phyloP scores from a whole-genome alignment of 2,113 vertebrate species.

The Forbesichthys agassizii region DNA sequence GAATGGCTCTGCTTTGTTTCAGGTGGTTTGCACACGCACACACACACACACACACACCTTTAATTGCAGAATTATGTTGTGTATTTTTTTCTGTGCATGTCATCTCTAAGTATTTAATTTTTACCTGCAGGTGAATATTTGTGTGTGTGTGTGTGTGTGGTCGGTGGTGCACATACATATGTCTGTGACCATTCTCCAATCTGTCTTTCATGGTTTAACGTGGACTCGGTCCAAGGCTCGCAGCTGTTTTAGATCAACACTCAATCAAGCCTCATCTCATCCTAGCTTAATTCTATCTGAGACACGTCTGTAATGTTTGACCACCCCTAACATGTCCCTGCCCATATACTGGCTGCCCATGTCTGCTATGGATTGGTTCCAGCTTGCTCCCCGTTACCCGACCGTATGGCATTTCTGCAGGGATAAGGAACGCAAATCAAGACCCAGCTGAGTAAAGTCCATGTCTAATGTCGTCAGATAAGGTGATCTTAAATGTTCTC shows the following conservation, averaged over 20 bases:
- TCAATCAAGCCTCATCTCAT: slow-evolving; percentile 77
- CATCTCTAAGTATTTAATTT: background rate
- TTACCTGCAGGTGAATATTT: slow-evolving; percentile 15
- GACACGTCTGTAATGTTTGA: slow-evolving; percentile 57
- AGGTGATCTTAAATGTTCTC: background rate
- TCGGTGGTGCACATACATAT: background rate
- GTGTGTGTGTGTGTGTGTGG: slow-evolving; percentile 9
- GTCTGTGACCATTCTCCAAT: slow-evolving; percentile 59
- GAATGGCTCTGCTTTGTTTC: slow-evolving; percentile 49
- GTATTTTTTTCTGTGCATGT: slow-evolving; percentile 9
- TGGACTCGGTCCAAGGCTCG: slow-evolving; percentile 62
- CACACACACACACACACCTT: slow-evolving; percentile 2
- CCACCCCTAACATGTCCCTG: slow-evolving; percentile 57
- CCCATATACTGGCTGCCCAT: slow-evolving; percentile 35
- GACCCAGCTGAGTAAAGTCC: slow-evolving; percentile 7
- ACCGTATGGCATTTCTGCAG: slow-evolving; percentile 16
- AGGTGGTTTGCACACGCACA: slow-evolving; percentile 3
- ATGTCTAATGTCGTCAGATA: slow-evolving; percentile 5
- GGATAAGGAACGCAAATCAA: slow-evolving; percentile 36
- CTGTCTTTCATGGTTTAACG: slow-evolving; percentile 68
- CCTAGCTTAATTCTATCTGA: slow-evolving; percentile 74
- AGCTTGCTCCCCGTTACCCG: slow-evolving; percentile 38
- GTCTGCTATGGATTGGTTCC: slow-evolving; percentile 44
- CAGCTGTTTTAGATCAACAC: slow-evolving; percentile 78
- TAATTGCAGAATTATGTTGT: background rate